These are phyloP conservation scores for Ciconia maguari DNA, from an alignment of 2,113 vertebrate genomes.

Conservation along the genomic window DNA sequence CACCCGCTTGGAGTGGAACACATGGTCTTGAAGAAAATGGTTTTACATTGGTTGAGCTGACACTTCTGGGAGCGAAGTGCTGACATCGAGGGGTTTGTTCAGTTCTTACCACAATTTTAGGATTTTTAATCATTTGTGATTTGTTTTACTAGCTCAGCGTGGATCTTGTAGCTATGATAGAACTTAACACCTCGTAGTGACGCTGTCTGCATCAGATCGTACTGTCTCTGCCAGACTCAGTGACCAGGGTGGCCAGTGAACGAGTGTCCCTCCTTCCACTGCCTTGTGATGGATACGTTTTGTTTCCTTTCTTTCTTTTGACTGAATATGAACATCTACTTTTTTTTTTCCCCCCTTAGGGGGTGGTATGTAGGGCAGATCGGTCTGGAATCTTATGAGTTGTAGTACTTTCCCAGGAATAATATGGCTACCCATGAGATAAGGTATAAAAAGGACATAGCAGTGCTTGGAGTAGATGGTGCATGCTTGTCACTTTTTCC, in stretches of 20 bases:
- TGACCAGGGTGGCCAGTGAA: background rate
- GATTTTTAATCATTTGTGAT: background rate
- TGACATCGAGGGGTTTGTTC: background rate
- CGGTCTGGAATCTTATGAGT: accelerated
- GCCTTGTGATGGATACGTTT: background rate
- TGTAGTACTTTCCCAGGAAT: background rate
- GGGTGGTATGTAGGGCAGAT: background rate
- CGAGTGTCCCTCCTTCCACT: background rate
- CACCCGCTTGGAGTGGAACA: background rate
- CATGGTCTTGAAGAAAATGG: accelerated
- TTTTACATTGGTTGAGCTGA: background rate
- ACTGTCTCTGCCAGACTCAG: background rate
- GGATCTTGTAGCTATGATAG: background rate
- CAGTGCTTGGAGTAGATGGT: background rate
- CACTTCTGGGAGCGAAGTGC: background rate
- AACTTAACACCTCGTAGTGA: accelerated
- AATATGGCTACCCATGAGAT: background rate
- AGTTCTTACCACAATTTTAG: background rate
- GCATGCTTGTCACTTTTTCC: background rate
- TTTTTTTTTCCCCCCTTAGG: background rate
- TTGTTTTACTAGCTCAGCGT: background rate
- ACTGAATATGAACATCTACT: background rate
- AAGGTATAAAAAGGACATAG: background rate
- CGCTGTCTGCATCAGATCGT: background rate
- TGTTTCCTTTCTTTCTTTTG: background rate